phyloP scores from a whole-genome alignment of 2,797 vertebrate species.

The Garrulus glandarius region DNA sequence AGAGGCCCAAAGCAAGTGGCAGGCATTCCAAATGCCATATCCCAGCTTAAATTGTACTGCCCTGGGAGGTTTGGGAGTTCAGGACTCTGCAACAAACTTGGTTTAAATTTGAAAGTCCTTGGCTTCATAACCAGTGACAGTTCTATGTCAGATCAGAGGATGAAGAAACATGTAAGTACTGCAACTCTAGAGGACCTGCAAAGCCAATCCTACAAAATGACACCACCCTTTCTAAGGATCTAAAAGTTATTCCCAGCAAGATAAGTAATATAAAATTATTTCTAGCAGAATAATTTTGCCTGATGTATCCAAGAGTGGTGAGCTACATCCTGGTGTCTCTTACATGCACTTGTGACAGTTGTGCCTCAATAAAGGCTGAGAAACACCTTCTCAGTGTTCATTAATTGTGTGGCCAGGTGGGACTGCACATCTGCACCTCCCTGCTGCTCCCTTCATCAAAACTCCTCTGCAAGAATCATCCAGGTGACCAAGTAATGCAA shows the following conservation, averaged over 20 bases:
- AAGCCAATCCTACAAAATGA: background rate
- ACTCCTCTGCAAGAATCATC: background rate
- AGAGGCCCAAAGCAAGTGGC: background rate
- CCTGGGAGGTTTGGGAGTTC: background rate
- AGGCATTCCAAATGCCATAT: background rate
- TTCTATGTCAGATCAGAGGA: background rate
- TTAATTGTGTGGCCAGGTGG: background rate
- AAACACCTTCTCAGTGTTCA: background rate
- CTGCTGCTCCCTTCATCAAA: background rate
- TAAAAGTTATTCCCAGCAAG: background rate
- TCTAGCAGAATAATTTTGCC: background rate
- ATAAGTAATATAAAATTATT: background rate
- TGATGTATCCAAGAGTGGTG: background rate
- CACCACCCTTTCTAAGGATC: background rate
- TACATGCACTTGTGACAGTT: background rate
- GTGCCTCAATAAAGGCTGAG: background rate
- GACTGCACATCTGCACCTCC: background rate
- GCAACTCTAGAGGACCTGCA: background rate
- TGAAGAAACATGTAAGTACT: background rate
- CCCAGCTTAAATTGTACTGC: background rate
- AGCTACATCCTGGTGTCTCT: background rate
- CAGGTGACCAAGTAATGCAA: background rate
- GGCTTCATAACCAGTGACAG: background rate
- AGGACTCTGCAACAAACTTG: background rate
- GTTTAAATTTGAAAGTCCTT: background rate